These are phyloP conservation scores for Himalopsyche kuldschensis DNA, from an alignment of 2,888 invertebrate genomes.

Conservation along the genomic window DNA sequence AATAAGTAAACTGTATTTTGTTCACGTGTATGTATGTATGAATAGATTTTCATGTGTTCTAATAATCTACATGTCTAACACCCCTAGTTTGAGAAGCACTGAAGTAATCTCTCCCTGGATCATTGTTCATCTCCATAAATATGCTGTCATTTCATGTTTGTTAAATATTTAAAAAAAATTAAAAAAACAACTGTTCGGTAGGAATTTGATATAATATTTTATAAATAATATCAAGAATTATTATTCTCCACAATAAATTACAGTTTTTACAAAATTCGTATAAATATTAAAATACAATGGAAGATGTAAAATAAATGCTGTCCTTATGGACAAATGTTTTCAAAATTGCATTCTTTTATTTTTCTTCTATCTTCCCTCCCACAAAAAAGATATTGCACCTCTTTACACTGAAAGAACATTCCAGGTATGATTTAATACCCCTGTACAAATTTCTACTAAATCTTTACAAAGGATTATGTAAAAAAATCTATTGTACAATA, in stretches of 20 bases:
- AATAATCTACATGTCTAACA: too few species aligned
- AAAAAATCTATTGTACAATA: background rate
- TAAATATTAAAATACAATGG: constrained; percentile 17
- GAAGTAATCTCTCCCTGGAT: background rate
- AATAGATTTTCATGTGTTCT: too few species aligned
- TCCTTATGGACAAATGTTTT: constrained; percentile 2
- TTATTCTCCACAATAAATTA: constrained; percentile 27
- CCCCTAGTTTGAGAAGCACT: background rate
- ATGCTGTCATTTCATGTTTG: background rate
- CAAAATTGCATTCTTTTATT: background rate
- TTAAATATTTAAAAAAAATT: background rate
- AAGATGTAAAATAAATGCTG: constrained; percentile 25
- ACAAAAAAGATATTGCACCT: background rate
- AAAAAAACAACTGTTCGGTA: constrained; percentile 16
- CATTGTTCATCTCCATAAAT: background rate
- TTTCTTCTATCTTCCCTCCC: background rate
- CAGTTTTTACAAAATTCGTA: constrained; percentile 29
- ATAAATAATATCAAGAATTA: constrained; percentile 31
- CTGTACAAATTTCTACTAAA: background rate
- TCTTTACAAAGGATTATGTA: background rate
- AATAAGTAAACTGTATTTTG: too few species aligned
- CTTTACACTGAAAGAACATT: background rate
- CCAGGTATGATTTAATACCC: background rate
- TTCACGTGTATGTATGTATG: too few species aligned
- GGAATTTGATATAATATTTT: constrained; percentile 30